These are phyloP conservation scores for Synergus laeviventris DNA, from an alignment of 2,888 invertebrate genomes.

Conservation along the genomic window DNA sequence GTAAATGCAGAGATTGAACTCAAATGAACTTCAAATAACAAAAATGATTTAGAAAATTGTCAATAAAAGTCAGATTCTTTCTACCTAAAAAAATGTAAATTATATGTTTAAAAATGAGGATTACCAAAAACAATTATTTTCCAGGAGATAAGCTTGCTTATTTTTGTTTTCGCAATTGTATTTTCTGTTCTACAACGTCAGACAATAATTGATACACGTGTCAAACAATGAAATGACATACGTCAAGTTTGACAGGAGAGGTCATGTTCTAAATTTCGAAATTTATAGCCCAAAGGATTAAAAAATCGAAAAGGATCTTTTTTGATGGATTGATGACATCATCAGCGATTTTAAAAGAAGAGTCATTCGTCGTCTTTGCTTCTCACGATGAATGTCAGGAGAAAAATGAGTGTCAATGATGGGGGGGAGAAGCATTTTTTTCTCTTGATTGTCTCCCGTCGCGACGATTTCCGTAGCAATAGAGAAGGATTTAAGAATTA, in stretches of 20 bases:
- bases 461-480: not conserved
- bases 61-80: no score
- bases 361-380: constrained; percentile 8
- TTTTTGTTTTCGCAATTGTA: constrained; percentile 14
- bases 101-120: not conserved
- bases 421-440: not conserved
- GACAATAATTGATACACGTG: constrained; percentile 25
- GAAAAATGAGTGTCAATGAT: constrained; percentile 20
- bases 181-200: constrained; percentile 8
- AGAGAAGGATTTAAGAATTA: not conserved
- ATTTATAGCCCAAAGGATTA: not conserved
- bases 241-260: constrained; percentile 29
- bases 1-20: not conserved
- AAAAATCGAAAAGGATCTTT: not conserved
- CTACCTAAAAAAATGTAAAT: not conserved
- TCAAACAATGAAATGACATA: constrained; percentile 27
- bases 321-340: constrained; percentile 15
- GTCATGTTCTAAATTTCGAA: constrained; percentile 17
- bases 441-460: not conserved
- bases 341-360: constrained; percentile 1
- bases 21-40: not conserved
- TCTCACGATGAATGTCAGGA: constrained; percentile 17
- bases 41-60: no score
- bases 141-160: not conserved
- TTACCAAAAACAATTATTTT: not conserved